A percentile compares a stretch with the other conserved stretches of the same genome.
These are phyloP conservation scores for Leptinotarsa rubiginosa DNA, from an alignment of 2,888 invertebrate species.

Conservation along the genomic window DNA sequence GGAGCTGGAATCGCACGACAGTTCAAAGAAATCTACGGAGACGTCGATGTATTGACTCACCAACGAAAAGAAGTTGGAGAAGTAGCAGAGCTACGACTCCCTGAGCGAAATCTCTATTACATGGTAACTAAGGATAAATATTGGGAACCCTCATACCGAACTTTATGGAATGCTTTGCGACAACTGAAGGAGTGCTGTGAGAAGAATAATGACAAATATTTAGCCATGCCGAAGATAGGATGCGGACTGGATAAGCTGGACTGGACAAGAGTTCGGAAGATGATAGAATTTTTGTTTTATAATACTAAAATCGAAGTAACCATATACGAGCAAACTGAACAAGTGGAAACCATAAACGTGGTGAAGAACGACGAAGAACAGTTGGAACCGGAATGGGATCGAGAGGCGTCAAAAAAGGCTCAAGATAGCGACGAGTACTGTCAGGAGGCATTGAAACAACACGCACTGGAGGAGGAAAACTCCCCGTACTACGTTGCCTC, in stretches of 20 bases:
- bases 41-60: too few relatives aligned
- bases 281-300: slow-evolving; percentile 26
- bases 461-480: slow-evolving; percentile 11
- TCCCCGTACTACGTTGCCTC: slow-evolving; percentile 16
- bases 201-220: slow-evolving; percentile 10
- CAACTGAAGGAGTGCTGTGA: slow-evolving; percentile 20
- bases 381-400: slow-evolving; percentile 29
- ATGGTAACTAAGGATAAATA: slow-evolving; percentile 25
- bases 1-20: slow-evolving; percentile 23
- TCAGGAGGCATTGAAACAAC: background rate
- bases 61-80: too few relatives aligned
- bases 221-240: slow-evolving; percentile 22
- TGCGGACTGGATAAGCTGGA: slow-evolving; percentile 21
- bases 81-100: too few relatives aligned
- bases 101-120: slow-evolving; percentile 8
- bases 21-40: slow-evolving; percentile 6
- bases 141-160: slow-evolving; percentile 20
- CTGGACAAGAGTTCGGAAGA: slow-evolving; percentile 26
- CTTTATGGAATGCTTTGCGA: slow-evolving; percentile 17
- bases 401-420: slow-evolving; percentile 14
- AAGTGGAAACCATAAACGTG: background rate
- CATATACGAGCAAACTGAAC: slow-evolving; percentile 16
- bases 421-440: slow-evolving; percentile 25
- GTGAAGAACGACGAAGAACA: background rate
- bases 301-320: slow-evolving; percentile 13